Conservation (phyloP, 2,888 invertebrate genomes). For the Cybosia mesomella region DNA sequence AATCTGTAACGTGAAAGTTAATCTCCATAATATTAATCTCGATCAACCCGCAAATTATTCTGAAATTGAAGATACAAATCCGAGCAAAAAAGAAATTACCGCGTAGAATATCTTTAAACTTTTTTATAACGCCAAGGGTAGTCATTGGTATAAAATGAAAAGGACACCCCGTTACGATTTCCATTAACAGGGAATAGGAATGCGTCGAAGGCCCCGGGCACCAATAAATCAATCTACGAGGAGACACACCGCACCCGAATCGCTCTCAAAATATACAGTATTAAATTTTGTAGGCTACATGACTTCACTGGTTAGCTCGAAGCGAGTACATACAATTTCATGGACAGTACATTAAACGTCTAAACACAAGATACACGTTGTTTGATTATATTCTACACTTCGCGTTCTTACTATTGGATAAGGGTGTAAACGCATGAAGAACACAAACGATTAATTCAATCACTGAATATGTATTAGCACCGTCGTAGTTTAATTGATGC, state of each 20-base stretch:
- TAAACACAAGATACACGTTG: conserved; percentile 33
- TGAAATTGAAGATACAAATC: conserved; percentile 40
- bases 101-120: conserved; percentile 35
- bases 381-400: no score
- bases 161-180: conserved; percentile 72
- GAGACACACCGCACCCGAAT: conserved; percentile 60
- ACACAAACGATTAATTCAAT: conserved; percentile 14
- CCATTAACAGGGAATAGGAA: conserved; percentile 73
- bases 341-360: conserved; percentile 35
- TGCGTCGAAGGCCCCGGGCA: conserved; percentile 65
- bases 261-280: conserved; percentile 55
- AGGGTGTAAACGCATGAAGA: no score
- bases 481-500: conserved; percentile 14
- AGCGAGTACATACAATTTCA: conserved; percentile 32
- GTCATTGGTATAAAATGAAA: conserved; percentile 74
- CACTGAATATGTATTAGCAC: background rate
- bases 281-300: conserved; percentile 55
- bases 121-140: conserved; percentile 44
- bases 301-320: conserved; percentile 40
- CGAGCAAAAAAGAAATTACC: conserved; percentile 36
- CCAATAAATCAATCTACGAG: conserved; percentile 75
- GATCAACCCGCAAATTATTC: conserved; percentile 32
- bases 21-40: conserved; percentile 38
- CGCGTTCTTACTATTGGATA: no score
- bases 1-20: conserved; percentile 14